Evolutionary conservation across 2,797 vertebrate genomes (phyloP).

Genomic region (Oreonectes daqikongensis): DNA sequence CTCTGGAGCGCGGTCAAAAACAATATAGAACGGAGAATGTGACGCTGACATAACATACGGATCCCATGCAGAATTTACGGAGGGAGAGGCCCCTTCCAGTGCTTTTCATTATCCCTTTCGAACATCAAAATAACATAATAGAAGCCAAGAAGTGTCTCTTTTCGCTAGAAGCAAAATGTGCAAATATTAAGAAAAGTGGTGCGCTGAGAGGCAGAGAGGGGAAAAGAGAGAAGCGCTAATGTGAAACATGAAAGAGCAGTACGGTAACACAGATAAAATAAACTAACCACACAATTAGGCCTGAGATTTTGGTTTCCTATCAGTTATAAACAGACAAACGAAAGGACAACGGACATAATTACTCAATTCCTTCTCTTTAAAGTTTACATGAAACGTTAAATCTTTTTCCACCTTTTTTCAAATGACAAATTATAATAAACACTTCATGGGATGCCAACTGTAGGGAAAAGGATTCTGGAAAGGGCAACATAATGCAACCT

Average conservation of each 20-base stretch:
- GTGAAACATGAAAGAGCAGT: constrained; percentile 68
- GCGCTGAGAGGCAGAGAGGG: constrained; percentile 29
- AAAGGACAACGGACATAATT: constrained; percentile 67
- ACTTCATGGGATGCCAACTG: no score
- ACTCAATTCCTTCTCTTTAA: constrained; percentile 72
- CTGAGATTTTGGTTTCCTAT: constrained; percentile 70
- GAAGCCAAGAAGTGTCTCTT: constrained; percentile 39
- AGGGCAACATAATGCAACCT: no score
- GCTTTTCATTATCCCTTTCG: constrained; percentile 36
- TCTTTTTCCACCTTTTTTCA: constrained; percentile 76
- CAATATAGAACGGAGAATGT: constrained; percentile 45
- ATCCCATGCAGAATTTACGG: constrained; percentile 38
- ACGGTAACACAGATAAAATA: constrained; percentile 72
- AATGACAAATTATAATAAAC: no score
- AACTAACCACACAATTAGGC: constrained; percentile 74
- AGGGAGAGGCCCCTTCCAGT: constrained; percentile 26
- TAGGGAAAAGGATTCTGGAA: no score
- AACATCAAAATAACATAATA: constrained; percentile 37
- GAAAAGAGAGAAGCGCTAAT: constrained; percentile 55
- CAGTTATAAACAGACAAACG: constrained; percentile 69
- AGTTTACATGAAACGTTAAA: constrained; percentile 74
- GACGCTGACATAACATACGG: constrained; percentile 32
- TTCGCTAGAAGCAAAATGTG: constrained; percentile 45
- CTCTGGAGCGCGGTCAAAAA: constrained; percentile 52
- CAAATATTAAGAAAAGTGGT: constrained; percentile 45